Base-by-base conservation (phyloP, 1,140 invertebrate species). In the Probaryconus sp. region DNA sequence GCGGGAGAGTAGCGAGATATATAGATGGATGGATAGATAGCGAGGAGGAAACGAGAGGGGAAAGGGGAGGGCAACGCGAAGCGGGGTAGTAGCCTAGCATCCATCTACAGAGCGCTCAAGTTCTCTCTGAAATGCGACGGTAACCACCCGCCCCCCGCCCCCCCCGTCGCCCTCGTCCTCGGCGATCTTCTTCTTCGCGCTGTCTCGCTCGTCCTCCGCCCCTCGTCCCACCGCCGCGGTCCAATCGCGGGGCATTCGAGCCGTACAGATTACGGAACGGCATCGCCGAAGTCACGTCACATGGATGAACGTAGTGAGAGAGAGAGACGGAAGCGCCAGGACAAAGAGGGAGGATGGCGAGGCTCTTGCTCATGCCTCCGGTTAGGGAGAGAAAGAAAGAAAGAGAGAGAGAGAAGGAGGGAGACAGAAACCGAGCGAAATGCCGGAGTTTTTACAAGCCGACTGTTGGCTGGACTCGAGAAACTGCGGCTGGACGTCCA, bases 61-160 rank as follows among this genome's bases (percentile, higher is more conserved):
- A 58, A 56, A 37, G 24, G 35, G 42, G 73, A 74, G 20, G 48
- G 58, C 47, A 47, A 45, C 77, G 69, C 79, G 48, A 78, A 76
- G 78, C 74, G 63, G 74, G 80, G 79, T 78, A 69, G 78, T 74
- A 77, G 72, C 77, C 77, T 76, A 82, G 42, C 35, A 68, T 80
- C 79, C 81, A 79, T 76, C 80, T 74, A 78, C 67, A 70, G 69
- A 78, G 72, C 79, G 82, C 78, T 82, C 82, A 81, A 83, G 75
- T 84, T 76, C 81, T 80, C 82, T 80, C 79, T 83, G 77, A 83
- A 84, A 85, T 81, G 81, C 82, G 80, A 84, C 82, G 81, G 80
- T 83, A 83, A 85, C 79, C 78, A 78, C 69, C 78, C 51, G 47
- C 60, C 51, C 50, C 48, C 69, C 70, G 50, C 73, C 56, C 56